These are phyloP conservation scores for Orthonyx spaldingii DNA, from an alignment of 2,113 vertebrate genomes.

Conservation along the genomic window DNA sequence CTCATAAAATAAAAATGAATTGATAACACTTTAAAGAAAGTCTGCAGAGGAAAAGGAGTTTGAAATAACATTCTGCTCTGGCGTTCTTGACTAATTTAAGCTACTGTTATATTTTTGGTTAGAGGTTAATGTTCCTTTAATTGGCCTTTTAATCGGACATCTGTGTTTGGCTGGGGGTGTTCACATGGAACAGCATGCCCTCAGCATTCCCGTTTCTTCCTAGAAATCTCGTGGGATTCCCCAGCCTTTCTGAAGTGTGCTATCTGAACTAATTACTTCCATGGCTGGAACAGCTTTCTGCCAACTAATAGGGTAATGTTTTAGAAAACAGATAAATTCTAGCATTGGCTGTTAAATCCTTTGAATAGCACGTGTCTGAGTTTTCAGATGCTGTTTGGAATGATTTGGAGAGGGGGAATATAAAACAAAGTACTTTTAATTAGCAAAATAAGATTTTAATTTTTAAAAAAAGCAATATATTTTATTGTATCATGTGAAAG, in stretches of 20 bases:
- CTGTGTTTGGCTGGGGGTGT: neutral
- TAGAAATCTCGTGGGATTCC: neutral
- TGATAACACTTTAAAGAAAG: slow-evolving; percentile 26
- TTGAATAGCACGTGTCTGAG: neutral
- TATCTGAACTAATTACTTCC: neutral
- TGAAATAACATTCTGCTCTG: slow-evolving; percentile 43
- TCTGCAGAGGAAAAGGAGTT: slow-evolving; percentile 44
- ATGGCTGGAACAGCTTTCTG: neutral
- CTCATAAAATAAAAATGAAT: slow-evolving; percentile 57
- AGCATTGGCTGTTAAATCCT: neutral
- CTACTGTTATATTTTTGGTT: slow-evolving; percentile 60
- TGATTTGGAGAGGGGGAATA: neutral
- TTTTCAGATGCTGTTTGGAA: neutral
- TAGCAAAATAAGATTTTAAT: neutral
- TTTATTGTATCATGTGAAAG: neutral
- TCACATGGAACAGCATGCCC: neutral
- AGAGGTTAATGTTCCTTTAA: slow-evolving; percentile 60
- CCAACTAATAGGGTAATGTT: neutral
- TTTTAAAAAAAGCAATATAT: neutral
- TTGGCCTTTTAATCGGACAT: slow-evolving; percentile 49
- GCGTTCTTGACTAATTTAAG: slow-evolving; percentile 52
- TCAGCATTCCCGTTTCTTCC: neutral
- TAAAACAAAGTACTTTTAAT: neutral
- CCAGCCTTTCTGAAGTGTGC: neutral
- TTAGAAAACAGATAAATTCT: neutral